phyloP scores from a whole-genome alignment of 2,888 invertebrate species.

The Pterostichus niger region DNA sequence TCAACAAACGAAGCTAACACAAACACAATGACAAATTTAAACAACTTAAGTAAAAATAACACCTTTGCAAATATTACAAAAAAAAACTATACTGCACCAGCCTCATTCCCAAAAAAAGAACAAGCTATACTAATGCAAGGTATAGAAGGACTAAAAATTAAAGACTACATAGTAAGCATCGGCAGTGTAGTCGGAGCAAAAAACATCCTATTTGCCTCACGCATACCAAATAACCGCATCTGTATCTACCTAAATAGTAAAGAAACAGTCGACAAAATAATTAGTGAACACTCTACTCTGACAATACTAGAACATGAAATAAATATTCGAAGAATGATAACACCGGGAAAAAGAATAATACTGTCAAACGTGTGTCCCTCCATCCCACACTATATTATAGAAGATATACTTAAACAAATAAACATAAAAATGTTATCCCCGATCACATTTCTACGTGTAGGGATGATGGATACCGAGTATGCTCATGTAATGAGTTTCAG shows the following conservation, averaged over 20 bases:
- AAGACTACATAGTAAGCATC: neutral
- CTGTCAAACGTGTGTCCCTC: neutral
- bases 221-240: neutral
- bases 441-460: neutral
- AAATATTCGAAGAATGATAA: neutral
- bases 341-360: neutral
- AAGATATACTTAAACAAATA: neutral
- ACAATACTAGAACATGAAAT: neutral
- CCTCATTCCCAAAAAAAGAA: neutral
- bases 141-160: neutral
- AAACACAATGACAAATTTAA: neutral
- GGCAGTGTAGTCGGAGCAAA: neutral
- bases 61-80: too few species aligned
- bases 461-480: neutral
- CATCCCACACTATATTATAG: neutral
- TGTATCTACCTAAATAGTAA: neutral
- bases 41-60: too few species aligned
- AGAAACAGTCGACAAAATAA: conserved; percentile 1
- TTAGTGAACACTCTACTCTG: neutral
- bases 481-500: neutral
- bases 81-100: neutral
- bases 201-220: too few species aligned
- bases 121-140: neutral
- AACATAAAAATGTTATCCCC: neutral
- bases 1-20: neutral